Evolutionary conservation across 1,140 invertebrate genomes (phyloP), one percentile per base, ranked within the genome.

Genomic region (Drosophila trapezifrons): DNA sequence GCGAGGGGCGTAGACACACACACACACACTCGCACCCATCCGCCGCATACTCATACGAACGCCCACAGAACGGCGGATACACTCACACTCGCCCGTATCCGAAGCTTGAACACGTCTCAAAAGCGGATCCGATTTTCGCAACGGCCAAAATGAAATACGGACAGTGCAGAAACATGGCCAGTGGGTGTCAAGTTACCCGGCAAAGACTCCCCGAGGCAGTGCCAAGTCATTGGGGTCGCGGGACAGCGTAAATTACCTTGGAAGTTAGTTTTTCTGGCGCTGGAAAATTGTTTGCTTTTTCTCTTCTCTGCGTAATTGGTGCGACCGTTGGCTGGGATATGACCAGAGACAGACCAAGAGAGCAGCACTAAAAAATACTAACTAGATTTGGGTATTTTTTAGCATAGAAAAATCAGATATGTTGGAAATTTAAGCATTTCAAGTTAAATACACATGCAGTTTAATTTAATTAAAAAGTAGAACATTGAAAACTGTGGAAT

Each of bases 41-140:
- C 49, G 25, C 51, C 51, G 52, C 35, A 57, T 38, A 72, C 66
- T 18, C 58, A 47, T 37, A 65, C 56, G 55, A 12, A 8, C 49
- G 17, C 27, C 49, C 51, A 54, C 51, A 35, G 51, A 35, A 54
- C 32, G 32, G 18, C 40, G 54, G 29, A 65, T 13, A 65, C 32
- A 66, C 40, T 55, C 35, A 55, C 72, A 64, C 20, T 32, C 27
- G 27, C 55, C 55, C 60, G 37, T 64, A 64, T 64, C 55, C 25
- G 18, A 15, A 74, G 71, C 43, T 56, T 75, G 59, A 75, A 75
- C 72, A 75, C 72, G 70, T 75, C 72, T 75, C 45, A 75, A 38
- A 25, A 13, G 35, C 18, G 20, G n/a, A 12, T 4, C 1, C 3
- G 12, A 22, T 22, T 29, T 22, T n/a, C 1, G 54, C 18, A 22